A percentile compares a stretch with the other conserved stretches of the same genome.
phyloP scores from a whole-genome alignment of 2,888 invertebrate species.

The Nomada ruficornis region DNA sequence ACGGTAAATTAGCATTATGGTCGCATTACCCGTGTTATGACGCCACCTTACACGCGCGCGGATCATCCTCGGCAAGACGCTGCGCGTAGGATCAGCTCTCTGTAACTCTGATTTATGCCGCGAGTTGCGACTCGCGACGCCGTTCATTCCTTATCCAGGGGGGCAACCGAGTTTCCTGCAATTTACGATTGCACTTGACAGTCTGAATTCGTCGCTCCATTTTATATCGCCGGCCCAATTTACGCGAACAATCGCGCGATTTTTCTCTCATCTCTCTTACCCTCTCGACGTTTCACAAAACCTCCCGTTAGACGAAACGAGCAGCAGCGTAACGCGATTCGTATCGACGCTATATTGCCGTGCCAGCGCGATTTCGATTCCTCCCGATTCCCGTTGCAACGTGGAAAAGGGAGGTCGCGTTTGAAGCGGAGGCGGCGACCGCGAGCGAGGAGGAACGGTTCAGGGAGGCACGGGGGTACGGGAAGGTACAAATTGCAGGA shows the following conservation, averaged over 20 bases:
- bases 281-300: neutral
- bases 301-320: neutral
- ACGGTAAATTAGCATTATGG: slow-evolving; percentile 83
- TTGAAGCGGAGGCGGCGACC: slow-evolving; percentile 64
- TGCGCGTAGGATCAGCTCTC: slow-evolving; percentile 71
- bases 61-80: slow-evolving; percentile 67
- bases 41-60: slow-evolving; percentile 77
- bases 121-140: slow-evolving; percentile 51
- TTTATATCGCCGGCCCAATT: slow-evolving; percentile 15
- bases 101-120: slow-evolving; percentile 80
- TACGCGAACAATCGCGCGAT: neutral
- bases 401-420: slow-evolving; percentile 49
- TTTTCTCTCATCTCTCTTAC: neutral
- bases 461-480: slow-evolving; percentile 43
- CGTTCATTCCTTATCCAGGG: slow-evolving; percentile 50
- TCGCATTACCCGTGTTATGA: slow-evolving; percentile 82
- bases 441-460: slow-evolving; percentile 51
- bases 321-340: neutral
- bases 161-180: slow-evolving; percentile 35
- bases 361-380: neutral
- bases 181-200: neutral
- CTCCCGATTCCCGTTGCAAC: slow-evolving; percentile 26
- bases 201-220: neutral
- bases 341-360: neutral
- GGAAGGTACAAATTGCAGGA: slow-evolving; percentile 79